Percentiles rank a stretch among this genome's conserved stretches.
Conservation (phyloP, 1,140 invertebrate genomes). For the roundworm (Caenorhabditis elegans) region WBcel235 BX284604.4:3690501-3691000, state of each 20-base stretch:
- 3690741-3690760: background rate
- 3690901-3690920: too few relatives aligned
- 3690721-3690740: background rate
- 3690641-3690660: background rate
- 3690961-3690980: too few relatives aligned
- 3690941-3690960: too few relatives aligned
- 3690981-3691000: too few relatives aligned
- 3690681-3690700: background rate
- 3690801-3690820: background rate
- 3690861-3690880: background rate
- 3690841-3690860: background rate
- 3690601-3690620: background rate
- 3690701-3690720: conserved; percentile 1
- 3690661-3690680: background rate
- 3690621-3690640: background rate
- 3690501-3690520: background rate
- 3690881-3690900: background rate
- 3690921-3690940: too few relatives aligned
- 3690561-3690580: background rate
- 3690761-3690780: background rate
- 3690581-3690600: background rate
- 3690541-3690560: background rate
- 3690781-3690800: background rate
- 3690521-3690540: conserved; percentile 7
- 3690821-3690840: background rate